Percentiles rank a stretch among this genome's conserved stretches.
Conservation (phyloP, 1,140 invertebrate species). For the Cotesia vestalis region DNA sequence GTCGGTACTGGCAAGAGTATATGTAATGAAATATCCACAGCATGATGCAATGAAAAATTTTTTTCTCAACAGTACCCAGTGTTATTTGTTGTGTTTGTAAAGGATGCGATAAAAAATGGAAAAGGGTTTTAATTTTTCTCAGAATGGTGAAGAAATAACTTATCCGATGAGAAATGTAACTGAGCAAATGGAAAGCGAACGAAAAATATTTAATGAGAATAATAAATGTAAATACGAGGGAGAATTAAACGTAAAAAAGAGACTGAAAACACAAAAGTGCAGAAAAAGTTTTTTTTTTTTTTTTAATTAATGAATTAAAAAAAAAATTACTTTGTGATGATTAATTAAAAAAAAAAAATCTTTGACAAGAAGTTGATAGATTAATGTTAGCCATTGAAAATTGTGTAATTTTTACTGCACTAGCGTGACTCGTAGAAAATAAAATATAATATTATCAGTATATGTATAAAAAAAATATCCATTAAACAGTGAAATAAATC, state of each 20-base stretch:
- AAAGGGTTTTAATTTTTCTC: neutral
- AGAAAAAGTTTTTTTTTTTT: neutral
- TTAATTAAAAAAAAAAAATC: constrained; percentile 15
- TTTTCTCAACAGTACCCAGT: neutral
- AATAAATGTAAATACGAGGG: neutral
- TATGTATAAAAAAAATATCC: neutral
- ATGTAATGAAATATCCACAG: no score
- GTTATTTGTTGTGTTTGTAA: constrained; percentile 12
- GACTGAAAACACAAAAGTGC: neutral
- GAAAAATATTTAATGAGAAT: neutral
- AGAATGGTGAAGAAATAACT: neutral
- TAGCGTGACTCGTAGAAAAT: constrained; percentile 9
- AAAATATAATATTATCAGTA: neutral
- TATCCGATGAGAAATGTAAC: neutral
- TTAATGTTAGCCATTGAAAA: constrained; percentile 23
- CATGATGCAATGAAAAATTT: constrained; percentile 9
- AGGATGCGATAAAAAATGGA: neutral
- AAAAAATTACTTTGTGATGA: constrained; percentile 2
- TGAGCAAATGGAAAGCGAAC: neutral
- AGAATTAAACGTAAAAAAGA: neutral
- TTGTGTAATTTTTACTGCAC: constrained; percentile 4
- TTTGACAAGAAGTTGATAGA: constrained; percentile 1
- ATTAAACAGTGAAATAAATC: neutral
- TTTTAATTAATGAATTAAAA: no score
- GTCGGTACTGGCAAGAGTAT: no score